Conservation (phyloP, 1,140 invertebrate species). For the Pogonomyrmex barbatus region DNA sequence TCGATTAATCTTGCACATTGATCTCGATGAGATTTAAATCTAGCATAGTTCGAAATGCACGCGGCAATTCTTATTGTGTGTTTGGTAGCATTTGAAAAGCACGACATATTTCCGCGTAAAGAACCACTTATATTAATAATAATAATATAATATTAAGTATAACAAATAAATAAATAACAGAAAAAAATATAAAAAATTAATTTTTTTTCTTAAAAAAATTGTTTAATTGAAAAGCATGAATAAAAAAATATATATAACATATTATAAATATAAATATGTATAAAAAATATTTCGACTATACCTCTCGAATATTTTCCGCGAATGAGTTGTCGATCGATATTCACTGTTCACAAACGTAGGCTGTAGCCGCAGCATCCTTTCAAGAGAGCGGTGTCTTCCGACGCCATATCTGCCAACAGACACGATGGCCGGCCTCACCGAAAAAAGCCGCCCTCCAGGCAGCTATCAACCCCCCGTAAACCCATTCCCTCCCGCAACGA, state of each 20-base stretch:
- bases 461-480: constrained; percentile 79
- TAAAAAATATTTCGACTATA: not conserved
- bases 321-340: constrained; percentile 37
- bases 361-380: constrained; percentile 4
- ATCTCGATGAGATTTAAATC: constrained; percentile 45
- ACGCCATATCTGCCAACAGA: constrained; percentile 83
- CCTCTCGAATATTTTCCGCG: constrained; percentile 1
- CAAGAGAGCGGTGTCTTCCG: constrained; percentile 68
- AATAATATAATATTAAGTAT: not conserved
- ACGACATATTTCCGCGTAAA: constrained; percentile 26
- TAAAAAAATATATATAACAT: constrained; percentile 11
- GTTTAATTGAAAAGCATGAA: not conserved
- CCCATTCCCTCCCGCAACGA: constrained; percentile 78
- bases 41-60: constrained; percentile 21
- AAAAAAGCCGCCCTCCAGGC: constrained; percentile 83
- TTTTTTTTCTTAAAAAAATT: constrained; percentile 8
- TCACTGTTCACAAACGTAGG: constrained; percentile 8
- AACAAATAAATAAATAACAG: not conserved
- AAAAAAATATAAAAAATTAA: not conserved
- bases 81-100: constrained; percentile 31
- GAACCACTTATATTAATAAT: constrained; percentile 39
- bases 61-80: constrained; percentile 4
- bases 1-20: constrained; percentile 47
- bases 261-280: constrained; percentile 36
- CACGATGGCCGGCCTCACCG: constrained; percentile 84